phyloP scores from a whole-genome alignment of 2,797 vertebrate species.

The Neosalanx taihuensis region DNA sequence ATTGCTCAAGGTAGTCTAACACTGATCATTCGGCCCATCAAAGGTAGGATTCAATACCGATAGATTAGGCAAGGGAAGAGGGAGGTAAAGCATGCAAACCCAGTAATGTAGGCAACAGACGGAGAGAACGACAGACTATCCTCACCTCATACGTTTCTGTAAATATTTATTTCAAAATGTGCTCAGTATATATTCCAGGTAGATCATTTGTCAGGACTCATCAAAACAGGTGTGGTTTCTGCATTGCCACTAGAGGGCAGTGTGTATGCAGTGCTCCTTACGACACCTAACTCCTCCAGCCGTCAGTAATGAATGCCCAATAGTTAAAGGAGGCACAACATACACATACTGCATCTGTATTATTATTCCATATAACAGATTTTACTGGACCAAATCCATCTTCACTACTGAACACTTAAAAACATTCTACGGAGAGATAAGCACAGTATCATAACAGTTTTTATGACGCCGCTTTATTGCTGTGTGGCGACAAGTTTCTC shows the following conservation, averaged over 20 bases:
- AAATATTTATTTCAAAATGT: not conserved
- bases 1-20: too few relatives aligned
- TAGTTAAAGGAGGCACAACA: not conserved
- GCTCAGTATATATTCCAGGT: not conserved
- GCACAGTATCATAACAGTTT: constrained; percentile 2
- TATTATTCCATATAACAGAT: too few relatives aligned
- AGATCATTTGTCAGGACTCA: not conserved
- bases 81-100: not conserved
- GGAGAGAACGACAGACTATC: too few relatives aligned
- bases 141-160: not conserved
- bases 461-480: constrained; percentile 14
- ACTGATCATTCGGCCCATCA: too few relatives aligned
- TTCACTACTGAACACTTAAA: not conserved
- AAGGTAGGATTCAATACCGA: too few relatives aligned
- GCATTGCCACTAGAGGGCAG: constrained; percentile 70
- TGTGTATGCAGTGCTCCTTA: constrained; percentile 52
- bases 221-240: constrained; percentile 21
- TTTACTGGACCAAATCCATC: too few relatives aligned
- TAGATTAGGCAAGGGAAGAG: not conserved
- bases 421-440: constrained; percentile 15
- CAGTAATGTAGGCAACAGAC: too few relatives aligned
- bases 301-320: not conserved
- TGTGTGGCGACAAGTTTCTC: constrained; percentile 12
- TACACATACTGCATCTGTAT: too few relatives aligned
- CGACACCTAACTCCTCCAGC: not conserved